Evolutionary conservation across 2,113 vertebrate genomes (phyloP).

Genomic region (Loxodonta africana): DNA sequence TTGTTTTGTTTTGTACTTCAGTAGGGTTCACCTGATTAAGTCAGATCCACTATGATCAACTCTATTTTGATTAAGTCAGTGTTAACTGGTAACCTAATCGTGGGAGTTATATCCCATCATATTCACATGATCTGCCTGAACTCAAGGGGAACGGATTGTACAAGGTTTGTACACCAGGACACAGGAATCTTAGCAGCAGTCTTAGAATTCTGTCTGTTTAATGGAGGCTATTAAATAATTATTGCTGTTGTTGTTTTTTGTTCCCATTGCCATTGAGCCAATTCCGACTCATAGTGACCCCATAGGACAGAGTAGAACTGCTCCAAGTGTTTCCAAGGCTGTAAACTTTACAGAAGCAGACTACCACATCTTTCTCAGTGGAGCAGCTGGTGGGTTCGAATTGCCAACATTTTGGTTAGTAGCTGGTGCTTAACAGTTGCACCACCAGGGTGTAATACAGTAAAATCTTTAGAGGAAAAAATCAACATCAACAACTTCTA

Average conservation of each 20-base stretch:
- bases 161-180: rapidly evolving
- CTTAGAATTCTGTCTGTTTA: background rate
- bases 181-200: background rate
- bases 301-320: background rate
- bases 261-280: background rate
- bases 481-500: background rate
- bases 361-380: background rate
- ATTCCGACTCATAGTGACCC: background rate
- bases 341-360: background rate
- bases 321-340: background rate
- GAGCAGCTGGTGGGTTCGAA: background rate
- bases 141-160: background rate
- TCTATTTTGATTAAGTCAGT: background rate
- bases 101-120: background rate
- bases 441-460: background rate
- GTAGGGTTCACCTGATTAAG: background rate
- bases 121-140: background rate
- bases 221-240: background rate
- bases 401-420: background rate
- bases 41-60: background rate
- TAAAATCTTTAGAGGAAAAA: background rate
- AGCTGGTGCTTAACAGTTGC: background rate
- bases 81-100: no score
- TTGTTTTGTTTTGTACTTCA: background rate
- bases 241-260: background rate